Evolutionary conservation across 1,140 invertebrate genomes (phyloP).

Genomic region (Panagrolaimus sp.): DNA sequence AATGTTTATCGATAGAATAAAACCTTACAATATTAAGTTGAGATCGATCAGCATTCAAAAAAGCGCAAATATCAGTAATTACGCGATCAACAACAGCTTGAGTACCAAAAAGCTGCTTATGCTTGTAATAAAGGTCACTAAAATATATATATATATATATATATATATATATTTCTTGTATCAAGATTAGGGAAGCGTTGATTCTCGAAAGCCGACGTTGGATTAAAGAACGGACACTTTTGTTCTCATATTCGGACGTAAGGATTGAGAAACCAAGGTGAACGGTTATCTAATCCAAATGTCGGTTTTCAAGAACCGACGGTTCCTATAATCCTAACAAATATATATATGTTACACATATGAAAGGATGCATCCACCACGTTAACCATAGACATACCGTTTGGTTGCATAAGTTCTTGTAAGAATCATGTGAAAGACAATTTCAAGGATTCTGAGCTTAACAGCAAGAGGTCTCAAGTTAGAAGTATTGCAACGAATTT

Average conservation of each 20-base stretch:
- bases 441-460: neutral
- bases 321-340: too few species aligned
- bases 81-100: conserved; percentile 33
- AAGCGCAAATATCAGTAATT: conserved; percentile 31
- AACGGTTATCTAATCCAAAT: too few species aligned
- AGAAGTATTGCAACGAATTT: too few species aligned
- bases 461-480: neutral
- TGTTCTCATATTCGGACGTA: too few species aligned
- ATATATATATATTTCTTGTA: neutral
- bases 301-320: too few species aligned
- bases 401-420: neutral
- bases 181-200: too few species aligned
- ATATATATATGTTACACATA: too few species aligned
- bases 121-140: conserved; percentile 43
- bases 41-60: conserved; percentile 25
- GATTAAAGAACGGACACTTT: too few species aligned
- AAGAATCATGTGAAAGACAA: neutral
- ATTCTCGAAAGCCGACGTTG: too few species aligned
- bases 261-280: too few species aligned
- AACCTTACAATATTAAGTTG: conserved; percentile 34
- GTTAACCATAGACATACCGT: neutral
- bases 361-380: too few species aligned
- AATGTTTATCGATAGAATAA: neutral
- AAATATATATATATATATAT: too few species aligned
- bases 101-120: conserved; percentile 30